These are phyloP conservation scores for Sinocyclocheilus anophthalmus DNA, from an alignment of 2,113 vertebrate species.

Conservation along the genomic window DNA sequence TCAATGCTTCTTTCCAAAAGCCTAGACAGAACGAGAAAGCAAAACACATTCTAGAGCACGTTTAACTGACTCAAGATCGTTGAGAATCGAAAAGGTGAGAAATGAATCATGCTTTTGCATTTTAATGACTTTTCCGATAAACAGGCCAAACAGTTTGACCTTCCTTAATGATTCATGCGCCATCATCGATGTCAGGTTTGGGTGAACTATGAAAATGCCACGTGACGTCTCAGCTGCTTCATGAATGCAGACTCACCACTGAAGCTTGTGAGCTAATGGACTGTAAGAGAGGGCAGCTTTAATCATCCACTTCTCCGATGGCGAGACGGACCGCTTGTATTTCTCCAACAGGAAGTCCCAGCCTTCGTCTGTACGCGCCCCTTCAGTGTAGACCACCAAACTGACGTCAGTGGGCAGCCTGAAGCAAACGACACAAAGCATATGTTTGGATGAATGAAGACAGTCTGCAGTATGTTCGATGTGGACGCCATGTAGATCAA, in stretches of 20 bases:
- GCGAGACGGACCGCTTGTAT: slow-evolving; percentile 76
- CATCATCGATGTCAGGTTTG: background rate
- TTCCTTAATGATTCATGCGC: background rate
- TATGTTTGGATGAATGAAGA: background rate
- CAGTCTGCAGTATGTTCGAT: background rate
- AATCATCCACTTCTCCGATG: slow-evolving; percentile 75
- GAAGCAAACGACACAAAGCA: slow-evolving; percentile 16
- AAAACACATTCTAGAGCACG: background rate
- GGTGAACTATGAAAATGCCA: background rate
- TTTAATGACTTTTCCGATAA: background rate
- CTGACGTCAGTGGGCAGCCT: slow-evolving; percentile 85
- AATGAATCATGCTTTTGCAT: background rate
- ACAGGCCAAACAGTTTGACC: background rate
- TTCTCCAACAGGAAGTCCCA: slow-evolving; percentile 88
- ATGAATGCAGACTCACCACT: slow-evolving; percentile 70
- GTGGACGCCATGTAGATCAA: too few relatives aligned
- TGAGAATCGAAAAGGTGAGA: background rate
- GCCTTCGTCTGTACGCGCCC: slow-evolving; percentile 79
- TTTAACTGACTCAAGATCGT: background rate
- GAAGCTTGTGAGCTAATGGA: slow-evolving; percentile 77
- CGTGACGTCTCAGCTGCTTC: background rate
- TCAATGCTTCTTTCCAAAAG: slow-evolving; percentile 82
- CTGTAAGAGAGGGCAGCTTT: slow-evolving; percentile 78
- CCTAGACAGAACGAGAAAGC: slow-evolving; percentile 67
- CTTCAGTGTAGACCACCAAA: slow-evolving; percentile 81